Base-by-base conservation (phyloP, 1,140 invertebrate genomes). In the Pararge aegeria region DNA sequence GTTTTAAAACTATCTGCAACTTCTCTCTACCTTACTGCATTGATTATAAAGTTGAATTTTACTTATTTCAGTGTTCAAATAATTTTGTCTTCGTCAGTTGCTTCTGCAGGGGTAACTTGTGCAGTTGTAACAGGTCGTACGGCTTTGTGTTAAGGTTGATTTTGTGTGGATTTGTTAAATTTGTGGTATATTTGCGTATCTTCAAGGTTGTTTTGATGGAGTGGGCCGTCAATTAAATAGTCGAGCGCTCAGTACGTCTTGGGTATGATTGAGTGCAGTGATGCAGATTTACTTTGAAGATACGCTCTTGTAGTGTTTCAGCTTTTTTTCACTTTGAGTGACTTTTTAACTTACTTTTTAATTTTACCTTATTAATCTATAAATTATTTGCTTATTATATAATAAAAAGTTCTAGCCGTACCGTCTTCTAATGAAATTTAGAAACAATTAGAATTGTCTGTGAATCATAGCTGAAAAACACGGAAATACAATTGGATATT, bases 221-320 rank as follows among this genome's bases (percentile, higher is more conserved):
- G 85, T 86, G 75, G 73, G 61, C 73, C 75, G 82, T 85, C 85
- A 88, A 85, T 86, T 88, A 88, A 77, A 79, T 71, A 80, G 73
- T 74, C 75, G 75, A 82, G 75, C 78, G 76, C 72, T 80, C 73
- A 65, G 73, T 71, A 73, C 70, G 73, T 80, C 74, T 71, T 70
- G 66, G 67, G 66, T 78, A 75, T 86, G 84, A 86, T 83, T 82
- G 83, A 87, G 81, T 83, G 80, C 82, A 81, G 61, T 80, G 73
- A 81, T 85, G 80, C 82, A 85, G 79, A 83, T 80, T 73, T 65
- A 67, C 68, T 77, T 75, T 71, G 64, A 73, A 78, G 75, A 80
- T 74, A 75, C 70, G 68, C 42, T 55, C 38, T 58, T 34, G 61
- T 70, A 60, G 40, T 44, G 55, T 9, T 21, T 7, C 52, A 34